A percentile compares a stretch with the other conserved stretches of the same genome.
Conservation (phyloP, 92 coral and sea anemone genomes). For the Paramuricea clavata region DNA sequence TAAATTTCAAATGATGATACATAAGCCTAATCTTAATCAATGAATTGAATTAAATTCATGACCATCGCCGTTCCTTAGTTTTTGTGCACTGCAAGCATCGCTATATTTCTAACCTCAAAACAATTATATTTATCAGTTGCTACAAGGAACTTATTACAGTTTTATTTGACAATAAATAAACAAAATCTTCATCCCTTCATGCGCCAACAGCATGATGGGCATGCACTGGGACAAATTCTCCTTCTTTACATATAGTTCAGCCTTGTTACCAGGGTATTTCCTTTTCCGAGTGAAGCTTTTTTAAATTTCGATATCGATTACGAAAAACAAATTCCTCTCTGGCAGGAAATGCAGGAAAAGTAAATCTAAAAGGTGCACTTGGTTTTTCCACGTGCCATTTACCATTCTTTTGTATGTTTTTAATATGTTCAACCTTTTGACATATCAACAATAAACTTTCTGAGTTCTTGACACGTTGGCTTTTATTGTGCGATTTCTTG, state of each 20-base stretch:
- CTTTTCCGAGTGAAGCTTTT: background rate
- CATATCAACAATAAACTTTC: constrained; percentile 28
- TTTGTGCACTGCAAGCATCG: too few species aligned
- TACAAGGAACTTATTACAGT: too few species aligned
- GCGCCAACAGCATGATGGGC: too few species aligned
- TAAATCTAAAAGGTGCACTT: background rate
- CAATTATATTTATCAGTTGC: too few species aligned
- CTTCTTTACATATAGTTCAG: background rate
- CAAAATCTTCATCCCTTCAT: too few species aligned
- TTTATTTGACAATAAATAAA: too few species aligned
- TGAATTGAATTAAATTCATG: too few species aligned
- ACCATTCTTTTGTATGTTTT: background rate
- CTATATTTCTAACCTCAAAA: too few species aligned
- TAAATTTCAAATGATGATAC: too few species aligned
- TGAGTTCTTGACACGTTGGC: constrained; percentile 15
- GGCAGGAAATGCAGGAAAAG: constrained; percentile 35
- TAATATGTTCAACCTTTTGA: constrained; percentile 40
- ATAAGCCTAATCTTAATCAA: too few species aligned
- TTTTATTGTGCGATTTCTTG: background rate
- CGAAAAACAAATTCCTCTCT: constrained; percentile 52
- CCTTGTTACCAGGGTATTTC: background rate
- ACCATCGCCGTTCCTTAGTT: too few species aligned
- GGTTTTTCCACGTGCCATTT: background rate
- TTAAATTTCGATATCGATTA: constrained; percentile 8
- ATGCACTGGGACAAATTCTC: too few species aligned